phyloP scores from a whole-genome alignment of 1,140 invertebrate genomes.

The Sesamia nonagrioides region DNA sequence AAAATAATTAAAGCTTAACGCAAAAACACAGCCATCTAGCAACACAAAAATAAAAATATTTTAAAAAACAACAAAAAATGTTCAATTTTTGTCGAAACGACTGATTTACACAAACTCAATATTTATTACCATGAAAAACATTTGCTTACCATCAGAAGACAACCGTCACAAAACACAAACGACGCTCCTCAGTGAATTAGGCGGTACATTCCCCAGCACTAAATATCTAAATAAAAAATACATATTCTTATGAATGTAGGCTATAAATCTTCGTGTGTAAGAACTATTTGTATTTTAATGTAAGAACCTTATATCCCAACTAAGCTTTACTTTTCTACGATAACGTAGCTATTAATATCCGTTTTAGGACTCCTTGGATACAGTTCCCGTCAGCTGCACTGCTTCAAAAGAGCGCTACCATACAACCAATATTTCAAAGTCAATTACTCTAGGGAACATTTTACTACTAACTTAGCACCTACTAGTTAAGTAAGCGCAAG shows the following conservation, averaged over 20 bases:
- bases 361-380: constrained; percentile 66
- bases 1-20: constrained; percentile 7
- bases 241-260: constrained; percentile 85
- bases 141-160: constrained; percentile 34
- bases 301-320: constrained; percentile 79
- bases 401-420: constrained; percentile 79
- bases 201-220: constrained; percentile 66
- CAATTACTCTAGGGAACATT: constrained; percentile 91
- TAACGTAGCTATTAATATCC: constrained; percentile 67
- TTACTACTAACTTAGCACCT: constrained; percentile 86
- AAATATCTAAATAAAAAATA: constrained; percentile 64
- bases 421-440: constrained; percentile 89
- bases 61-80: constrained; percentile 11
- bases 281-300: constrained; percentile 76
- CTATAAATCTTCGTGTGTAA: constrained; percentile 79
- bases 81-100: constrained; percentile 10
- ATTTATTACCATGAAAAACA: not conserved
- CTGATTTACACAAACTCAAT: constrained; percentile 6
- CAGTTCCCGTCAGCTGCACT: constrained; percentile 77
- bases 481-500: constrained; percentile 83
- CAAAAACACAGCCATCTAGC: constrained; percentile 11
- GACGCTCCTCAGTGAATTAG: constrained; percentile 73
- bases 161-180: not conserved
- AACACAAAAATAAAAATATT: not conserved
- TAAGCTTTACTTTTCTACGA: constrained; percentile 85